Conservation (phyloP, 1,140 invertebrate genomes). For the Lasaia peninsularis region DNA sequence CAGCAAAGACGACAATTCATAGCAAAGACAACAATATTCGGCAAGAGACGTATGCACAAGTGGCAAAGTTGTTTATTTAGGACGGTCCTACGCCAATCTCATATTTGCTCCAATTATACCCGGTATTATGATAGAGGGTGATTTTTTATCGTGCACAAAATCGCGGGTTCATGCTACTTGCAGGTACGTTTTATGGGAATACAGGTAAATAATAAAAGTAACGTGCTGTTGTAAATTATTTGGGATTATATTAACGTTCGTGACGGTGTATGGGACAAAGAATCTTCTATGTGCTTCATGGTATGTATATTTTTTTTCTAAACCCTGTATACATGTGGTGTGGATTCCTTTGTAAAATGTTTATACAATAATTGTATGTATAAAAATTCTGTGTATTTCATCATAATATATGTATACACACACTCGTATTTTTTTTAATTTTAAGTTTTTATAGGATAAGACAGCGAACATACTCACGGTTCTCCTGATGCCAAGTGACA, state of each 20-base stretch:
- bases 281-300: neutral
- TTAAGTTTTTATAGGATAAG: too few species aligned
- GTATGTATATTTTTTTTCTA: too few species aligned
- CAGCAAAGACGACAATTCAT: neutral
- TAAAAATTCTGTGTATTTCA: too few species aligned
- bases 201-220: neutral
- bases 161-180: conserved; percentile 2
- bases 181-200: conserved; percentile 3
- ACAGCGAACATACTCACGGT: too few species aligned
- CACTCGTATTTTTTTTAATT: too few species aligned
- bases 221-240: conserved; percentile 1
- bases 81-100: conserved; percentile 40
- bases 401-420: too few species aligned
- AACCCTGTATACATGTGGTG: too few species aligned
- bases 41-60: conserved; percentile 24
- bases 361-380: too few species aligned
- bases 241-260: neutral
- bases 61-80: conserved; percentile 39
- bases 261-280: neutral
- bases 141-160: conserved; percentile 22
- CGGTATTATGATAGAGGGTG: conserved; percentile 32
- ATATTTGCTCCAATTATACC: conserved; percentile 47
- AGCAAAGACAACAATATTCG: neutral
- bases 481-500: too few species aligned
- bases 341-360: too few species aligned